These are phyloP conservation scores for Lasiurus cinereus DNA, from an alignment of 2,113 vertebrate genomes.

Conservation along the genomic window DNA sequence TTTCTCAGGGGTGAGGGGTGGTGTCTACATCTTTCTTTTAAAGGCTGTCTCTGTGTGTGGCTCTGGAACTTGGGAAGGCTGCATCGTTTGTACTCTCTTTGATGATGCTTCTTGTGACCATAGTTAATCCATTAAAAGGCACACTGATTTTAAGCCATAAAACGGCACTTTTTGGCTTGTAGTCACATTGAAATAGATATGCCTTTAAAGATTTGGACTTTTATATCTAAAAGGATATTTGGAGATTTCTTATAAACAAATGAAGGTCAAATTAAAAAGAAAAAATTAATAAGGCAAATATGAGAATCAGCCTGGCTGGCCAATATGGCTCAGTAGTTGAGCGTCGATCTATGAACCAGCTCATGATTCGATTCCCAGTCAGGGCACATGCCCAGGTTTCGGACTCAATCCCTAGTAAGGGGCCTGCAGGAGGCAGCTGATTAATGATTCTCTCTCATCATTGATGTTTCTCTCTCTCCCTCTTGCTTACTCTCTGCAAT, in stretches of 20 bases:
- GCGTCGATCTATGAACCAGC: no score
- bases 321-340: no score
- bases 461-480: no score
- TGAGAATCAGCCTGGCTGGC: neutral
- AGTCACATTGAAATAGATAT: neutral
- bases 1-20: neutral
- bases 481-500: no score
- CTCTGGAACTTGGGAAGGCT: neutral
- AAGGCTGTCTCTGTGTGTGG: neutral
- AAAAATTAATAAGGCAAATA: neutral
- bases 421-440: no score
- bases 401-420: no score
- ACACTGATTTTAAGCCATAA: neutral
- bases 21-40: neutral
- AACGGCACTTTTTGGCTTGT: neutral
- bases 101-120: neutral
- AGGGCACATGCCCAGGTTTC: no score
- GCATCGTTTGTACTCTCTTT: neutral
- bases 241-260: neutral
- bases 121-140: neutral
- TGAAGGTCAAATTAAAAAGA: slow-evolving; percentile 5
- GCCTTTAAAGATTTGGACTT: neutral
- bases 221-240: neutral
- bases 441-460: no score
- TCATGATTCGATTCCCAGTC: no score